phyloP scores from a whole-genome alignment of 2,888 invertebrate genomes.

The Lingula anatina region DNA sequence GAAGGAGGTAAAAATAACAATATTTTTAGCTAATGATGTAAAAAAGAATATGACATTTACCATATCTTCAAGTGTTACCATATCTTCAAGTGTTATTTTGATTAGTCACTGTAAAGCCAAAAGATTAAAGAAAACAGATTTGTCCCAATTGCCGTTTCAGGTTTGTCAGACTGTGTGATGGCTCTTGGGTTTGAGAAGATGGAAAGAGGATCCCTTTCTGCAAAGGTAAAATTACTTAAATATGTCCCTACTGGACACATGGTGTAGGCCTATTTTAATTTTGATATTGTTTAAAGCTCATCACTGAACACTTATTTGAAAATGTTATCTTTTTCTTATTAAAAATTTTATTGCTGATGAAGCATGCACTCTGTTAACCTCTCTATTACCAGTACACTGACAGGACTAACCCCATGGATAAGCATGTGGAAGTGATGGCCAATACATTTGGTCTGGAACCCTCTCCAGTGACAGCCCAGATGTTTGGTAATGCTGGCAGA shows the following conservation, averaged over 20 bases:
- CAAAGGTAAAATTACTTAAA: constrained; percentile 67
- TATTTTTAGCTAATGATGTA: too few relatives aligned
- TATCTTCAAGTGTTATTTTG: too few relatives aligned
- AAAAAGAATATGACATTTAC: too few relatives aligned
- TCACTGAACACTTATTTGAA: too few relatives aligned
- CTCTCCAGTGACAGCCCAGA: constrained; percentile 85
- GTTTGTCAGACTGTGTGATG: constrained; percentile 78
- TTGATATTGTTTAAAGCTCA: too few relatives aligned
- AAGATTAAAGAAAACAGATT: neutral
- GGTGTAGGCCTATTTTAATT: too few relatives aligned
- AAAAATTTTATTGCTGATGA: too few relatives aligned
- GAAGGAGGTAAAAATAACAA: constrained; percentile 64
- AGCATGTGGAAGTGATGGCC: constrained; percentile 78
- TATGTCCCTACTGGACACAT: too few relatives aligned
- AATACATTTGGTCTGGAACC: constrained; percentile 74
- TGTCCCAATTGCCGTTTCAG: constrained; percentile 25
- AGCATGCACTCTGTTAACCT: too few relatives aligned
- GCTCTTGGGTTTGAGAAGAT: constrained; percentile 98
- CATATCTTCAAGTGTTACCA: too few relatives aligned
- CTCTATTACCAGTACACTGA: constrained; percentile 56
- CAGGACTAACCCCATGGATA: constrained; percentile 62
- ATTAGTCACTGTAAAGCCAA: neutral
- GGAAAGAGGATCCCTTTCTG: constrained; percentile 82
- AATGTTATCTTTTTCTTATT: too few relatives aligned
- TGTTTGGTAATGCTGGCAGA: constrained; percentile 92